phyloP scores from a whole-genome alignment of 2,113 vertebrate genomes.

The Dasyornis broadbenti region DNA sequence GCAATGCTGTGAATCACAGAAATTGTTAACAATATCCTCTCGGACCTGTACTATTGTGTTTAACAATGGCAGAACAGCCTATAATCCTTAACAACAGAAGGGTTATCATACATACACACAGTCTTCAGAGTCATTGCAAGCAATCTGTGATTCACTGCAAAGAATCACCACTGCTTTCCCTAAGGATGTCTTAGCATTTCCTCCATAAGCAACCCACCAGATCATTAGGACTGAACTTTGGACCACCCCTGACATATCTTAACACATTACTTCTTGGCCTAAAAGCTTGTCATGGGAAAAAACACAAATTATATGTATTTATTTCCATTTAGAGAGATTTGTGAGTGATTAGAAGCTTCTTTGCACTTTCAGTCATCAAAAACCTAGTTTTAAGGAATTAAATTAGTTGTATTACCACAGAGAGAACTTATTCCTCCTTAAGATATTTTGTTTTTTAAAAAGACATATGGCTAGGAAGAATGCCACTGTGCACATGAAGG shows the following conservation, averaged over 20 bases:
- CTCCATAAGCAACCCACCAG: background rate
- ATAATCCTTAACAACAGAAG: background rate
- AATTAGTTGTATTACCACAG: background rate
- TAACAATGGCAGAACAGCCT: background rate
- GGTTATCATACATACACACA: background rate
- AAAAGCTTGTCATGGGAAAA: background rate
- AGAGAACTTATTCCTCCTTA: background rate
- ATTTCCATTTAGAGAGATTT: background rate
- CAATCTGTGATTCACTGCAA: background rate
- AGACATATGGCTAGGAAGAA: background rate
- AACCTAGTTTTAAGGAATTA: background rate
- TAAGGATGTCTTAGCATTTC: background rate
- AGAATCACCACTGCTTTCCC: background rate
- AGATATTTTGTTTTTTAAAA: background rate
- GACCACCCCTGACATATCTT: background rate
- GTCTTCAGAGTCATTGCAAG: background rate
- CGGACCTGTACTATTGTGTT: background rate
- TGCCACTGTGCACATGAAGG: background rate
- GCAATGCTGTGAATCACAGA: background rate
- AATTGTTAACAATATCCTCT: background rate
- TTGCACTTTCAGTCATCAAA: background rate
- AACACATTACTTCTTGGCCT: background rate
- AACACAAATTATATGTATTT: background rate
- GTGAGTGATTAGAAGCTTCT: background rate
- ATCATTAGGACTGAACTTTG: background rate